Percentiles rank a stretch among this genome's conserved stretches.
phyloP scores from a whole-genome alignment of 2,113 vertebrate genomes.

The Myocastor coypus region DNA sequence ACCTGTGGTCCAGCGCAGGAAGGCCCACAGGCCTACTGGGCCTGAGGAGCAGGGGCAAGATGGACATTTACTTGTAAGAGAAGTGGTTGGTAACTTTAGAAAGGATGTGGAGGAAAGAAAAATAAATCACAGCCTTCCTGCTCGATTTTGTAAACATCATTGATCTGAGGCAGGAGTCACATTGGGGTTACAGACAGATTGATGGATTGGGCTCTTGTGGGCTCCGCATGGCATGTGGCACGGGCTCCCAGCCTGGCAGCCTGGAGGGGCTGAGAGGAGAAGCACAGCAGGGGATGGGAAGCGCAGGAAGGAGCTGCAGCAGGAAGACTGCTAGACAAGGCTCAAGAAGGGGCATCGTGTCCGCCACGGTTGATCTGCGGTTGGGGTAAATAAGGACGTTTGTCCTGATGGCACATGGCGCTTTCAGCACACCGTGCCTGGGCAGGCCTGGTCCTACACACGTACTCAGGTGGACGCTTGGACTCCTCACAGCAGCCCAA shows the following conservation, averaged over 20 bases:
- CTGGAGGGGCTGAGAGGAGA: not conserved
- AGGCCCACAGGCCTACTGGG: not conserved
- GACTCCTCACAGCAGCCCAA: not conserved
- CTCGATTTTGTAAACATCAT: conserved; percentile 53
- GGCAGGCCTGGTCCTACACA: not conserved
- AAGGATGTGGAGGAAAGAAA: conserved; percentile 54
- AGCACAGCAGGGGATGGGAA: not conserved
- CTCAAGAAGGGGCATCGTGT: not conserved
- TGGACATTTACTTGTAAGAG: conserved; percentile 9
- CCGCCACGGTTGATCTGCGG: not conserved
- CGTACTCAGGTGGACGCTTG: not conserved
- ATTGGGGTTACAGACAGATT: conserved; percentile 67
- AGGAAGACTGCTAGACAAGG: not conserved
- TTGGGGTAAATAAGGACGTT: not conserved
- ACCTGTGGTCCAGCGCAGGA: not conserved
- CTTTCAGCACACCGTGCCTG: not conserved
- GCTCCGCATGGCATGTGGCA: not conserved
- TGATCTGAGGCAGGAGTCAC: conserved; percentile 74
- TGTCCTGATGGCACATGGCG: not conserved
- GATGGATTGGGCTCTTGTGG: conserved; percentile 65
- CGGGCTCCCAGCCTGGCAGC: not conserved
- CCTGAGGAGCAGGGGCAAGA: not conserved
- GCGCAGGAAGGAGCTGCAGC: not conserved
- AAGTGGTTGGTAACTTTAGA: conserved; percentile 30
- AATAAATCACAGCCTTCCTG: conserved; percentile 23